Base-by-base conservation (phyloP, 2,797 vertebrate species). In the Hybognathus amarus region DNA sequence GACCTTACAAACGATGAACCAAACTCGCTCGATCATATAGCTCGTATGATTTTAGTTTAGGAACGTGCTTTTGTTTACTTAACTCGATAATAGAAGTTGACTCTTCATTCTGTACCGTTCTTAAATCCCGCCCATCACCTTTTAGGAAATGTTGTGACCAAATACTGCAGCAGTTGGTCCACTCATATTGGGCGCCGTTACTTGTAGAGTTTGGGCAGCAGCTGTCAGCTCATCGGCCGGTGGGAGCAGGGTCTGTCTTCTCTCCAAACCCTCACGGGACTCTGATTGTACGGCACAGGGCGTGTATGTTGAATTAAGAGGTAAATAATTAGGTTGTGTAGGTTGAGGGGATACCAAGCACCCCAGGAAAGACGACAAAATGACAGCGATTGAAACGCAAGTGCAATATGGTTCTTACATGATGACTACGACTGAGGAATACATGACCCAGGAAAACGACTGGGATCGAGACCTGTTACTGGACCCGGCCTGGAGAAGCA, bases 401-500 rank as follows among this genome's bases (percentile, higher is more conserved):
- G 85, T 88, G 80, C 85, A 89, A 50, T 90, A 90, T 66, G 74
- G 79, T 66, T 75, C 87, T 17, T 90, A 90, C 45, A 82, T 86
- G 89, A 89, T 87, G 90, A 85, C 87, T 83, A 85, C 78, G 79
- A 86, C 87, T 10, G 92, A 92, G 77, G 88, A 91, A 17, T 95
- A 95, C 89, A 95, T 95, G 94, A 87, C 24, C 22, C 94, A 94
- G 56, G 94, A 94, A 86, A 93, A 95, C 1, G 93, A 94, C 80
- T 95, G 95, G 95, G 94, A 95, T 80, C 92, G 94, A 0, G 94
- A 95, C 89, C 90, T 95, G 70, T 89, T 95, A 80, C 89, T 95
- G 64, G 95, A 95, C 89, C 95, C 95, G 0, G 95, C 94, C 54
- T 94, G 94, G 94, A 95, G 90, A 95, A 94, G 87, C 94, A 95